Conservation (phyloP, 2,113 vertebrate genomes). For the Dromas ardeola region DNA sequence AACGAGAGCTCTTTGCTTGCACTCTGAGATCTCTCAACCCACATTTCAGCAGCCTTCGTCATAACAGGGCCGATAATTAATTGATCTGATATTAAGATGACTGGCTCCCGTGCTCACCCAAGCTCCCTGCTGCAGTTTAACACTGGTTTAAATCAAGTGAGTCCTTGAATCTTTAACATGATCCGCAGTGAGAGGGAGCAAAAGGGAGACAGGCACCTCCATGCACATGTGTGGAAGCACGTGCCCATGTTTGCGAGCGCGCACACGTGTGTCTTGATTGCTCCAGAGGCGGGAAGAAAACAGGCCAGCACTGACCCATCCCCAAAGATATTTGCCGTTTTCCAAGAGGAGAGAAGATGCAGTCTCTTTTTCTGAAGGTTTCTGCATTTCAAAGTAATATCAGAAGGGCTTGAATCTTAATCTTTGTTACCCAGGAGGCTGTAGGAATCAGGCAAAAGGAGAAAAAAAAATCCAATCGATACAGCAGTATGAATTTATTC, state of each 20-base stretch:
- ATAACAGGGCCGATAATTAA: conserved; percentile 34
- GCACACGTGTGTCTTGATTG: accelerated
- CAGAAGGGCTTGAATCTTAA: conserved; percentile 66
- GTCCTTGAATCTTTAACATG: not conserved
- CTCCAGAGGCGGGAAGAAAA: not conserved
- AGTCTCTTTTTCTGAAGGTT: conserved; percentile 19
- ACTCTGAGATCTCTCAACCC: conserved; percentile 2
- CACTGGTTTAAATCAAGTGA: not conserved
- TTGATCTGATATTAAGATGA: not conserved
- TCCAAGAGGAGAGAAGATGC: not conserved
- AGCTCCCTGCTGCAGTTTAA: not conserved
- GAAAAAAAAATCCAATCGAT: conserved; percentile 39
- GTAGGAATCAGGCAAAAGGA: conserved; percentile 49
- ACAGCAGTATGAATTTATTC: conserved; percentile 62
- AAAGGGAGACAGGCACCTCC: accelerated
- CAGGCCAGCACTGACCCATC: not conserved
- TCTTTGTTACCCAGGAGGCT: conserved; percentile 67
- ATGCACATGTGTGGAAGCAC: accelerated
- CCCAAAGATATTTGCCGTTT: not conserved
- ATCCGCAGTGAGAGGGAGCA: not conserved
- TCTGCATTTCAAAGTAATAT: conserved; percentile 72
- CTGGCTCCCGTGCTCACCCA: not conserved
- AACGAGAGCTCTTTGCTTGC: not conserved
- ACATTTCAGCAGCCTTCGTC: conserved; percentile 36
- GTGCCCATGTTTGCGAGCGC: accelerated